Conservation (phyloP, 2,797 vertebrate genomes). For the Amblyraja radiata region DNA sequence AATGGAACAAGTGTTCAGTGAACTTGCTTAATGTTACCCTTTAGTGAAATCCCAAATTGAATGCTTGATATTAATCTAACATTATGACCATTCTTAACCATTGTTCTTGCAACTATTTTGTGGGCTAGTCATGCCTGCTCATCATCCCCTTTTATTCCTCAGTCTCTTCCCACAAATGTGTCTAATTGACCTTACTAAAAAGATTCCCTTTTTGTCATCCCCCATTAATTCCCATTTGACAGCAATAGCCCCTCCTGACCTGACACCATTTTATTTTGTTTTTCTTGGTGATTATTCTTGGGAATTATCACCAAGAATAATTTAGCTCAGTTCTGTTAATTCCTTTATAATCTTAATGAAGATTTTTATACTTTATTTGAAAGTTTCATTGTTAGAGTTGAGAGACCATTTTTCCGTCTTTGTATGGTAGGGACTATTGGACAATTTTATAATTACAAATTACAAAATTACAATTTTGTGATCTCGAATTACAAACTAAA, state of each 20-base stretch:
- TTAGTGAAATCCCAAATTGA: neutral
- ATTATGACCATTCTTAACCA: neutral
- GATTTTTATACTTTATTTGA: neutral
- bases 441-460: neutral
- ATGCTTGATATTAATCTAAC: neutral
- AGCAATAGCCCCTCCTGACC: neutral
- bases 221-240: neutral
- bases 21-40: neutral
- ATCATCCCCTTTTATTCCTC: neutral
- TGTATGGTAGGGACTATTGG: neutral
- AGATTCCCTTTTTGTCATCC: neutral
- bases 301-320: neutral
- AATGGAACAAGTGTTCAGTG: neutral
- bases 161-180: neutral
- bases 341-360: neutral
- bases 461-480: neutral
- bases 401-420: neutral
- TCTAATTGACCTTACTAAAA: neutral
- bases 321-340: neutral
- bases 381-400: neutral
- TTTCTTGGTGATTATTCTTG: neutral
- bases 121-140: neutral
- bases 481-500: neutral
- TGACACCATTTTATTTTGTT: neutral
- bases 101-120: neutral